Base-by-base conservation (phyloP, 1,140 invertebrate genomes). In the Platyscapa corneri region DNA sequence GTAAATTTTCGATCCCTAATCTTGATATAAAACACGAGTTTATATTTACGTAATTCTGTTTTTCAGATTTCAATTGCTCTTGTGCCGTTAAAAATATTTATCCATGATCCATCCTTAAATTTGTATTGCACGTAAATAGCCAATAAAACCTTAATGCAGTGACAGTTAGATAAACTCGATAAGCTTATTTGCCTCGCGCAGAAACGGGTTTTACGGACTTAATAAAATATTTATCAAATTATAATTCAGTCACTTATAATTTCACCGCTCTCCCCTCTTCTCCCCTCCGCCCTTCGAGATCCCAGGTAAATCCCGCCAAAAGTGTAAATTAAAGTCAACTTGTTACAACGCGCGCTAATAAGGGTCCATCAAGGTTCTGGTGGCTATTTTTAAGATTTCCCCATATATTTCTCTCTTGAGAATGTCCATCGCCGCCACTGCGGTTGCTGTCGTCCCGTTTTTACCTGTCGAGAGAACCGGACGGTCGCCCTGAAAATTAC, bases 221-320 rank as follows among this genome's bases (percentile, higher is more conserved):
- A 70, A 70, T 70, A 32, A 70, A 70, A 70, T 75, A 75, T 75
- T 75, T 49, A 30, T 16, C n/a, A 46, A 49, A 75, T 75, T 75
- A 75, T 30, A 70, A 70, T 70, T 70, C 65, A 37, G 18, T 32
- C 32, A 70, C 12, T 60, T 60, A 27, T 27, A 60, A 60, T 60
- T 60, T 60, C 5, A 23, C 56, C 3, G 20, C 23, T 1, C 7
- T 2, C 20, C 56, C 23, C 23, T 60, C 20, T 3, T 3, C 23
- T 60, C 56, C 56, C 20, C 56, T 53, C 49, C 16, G 10, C 42
- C 42, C 23, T 18, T 8, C 60, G 23, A 3, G 12, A 14, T 5
- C 30, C n/a, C 14, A 3, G 30, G 3, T 14, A 32, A 67, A 67
- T 16, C 30, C 30, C 14, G 14, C 23, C 56, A 6, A 60, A 27